phyloP scores from a whole-genome alignment of 2,113 vertebrate species.

The Daphoenositta chrysoptera region DNA sequence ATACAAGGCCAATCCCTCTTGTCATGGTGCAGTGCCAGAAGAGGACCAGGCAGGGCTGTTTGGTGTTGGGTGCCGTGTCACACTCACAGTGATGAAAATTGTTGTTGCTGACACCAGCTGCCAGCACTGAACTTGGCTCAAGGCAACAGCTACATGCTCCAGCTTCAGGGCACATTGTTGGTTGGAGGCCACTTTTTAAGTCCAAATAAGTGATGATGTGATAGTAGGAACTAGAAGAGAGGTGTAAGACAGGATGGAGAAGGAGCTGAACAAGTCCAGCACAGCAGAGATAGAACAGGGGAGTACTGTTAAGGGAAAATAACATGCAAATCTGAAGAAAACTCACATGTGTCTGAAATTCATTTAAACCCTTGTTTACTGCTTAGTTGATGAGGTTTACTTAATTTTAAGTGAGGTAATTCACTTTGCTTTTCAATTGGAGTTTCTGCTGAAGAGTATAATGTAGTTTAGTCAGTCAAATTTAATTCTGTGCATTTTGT shows the following conservation, averaged over 20 bases:
- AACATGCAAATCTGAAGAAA: neutral
- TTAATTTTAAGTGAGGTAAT: neutral
- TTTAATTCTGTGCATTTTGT: neutral
- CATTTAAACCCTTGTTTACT: neutral
- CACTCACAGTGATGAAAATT: neutral
- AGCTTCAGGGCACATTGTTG: neutral
- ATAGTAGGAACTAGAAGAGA: neutral
- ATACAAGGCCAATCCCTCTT: neutral
- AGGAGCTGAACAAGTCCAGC: neutral
- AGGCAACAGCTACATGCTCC: accelerated
- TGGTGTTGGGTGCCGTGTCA: neutral
- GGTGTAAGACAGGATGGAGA: neutral
- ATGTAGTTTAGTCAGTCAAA: neutral
- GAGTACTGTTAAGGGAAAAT: neutral
- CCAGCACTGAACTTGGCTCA: neutral
- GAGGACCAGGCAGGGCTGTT: neutral
- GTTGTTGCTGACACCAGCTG: neutral
- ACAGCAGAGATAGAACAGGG: neutral
- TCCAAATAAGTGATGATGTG: neutral
- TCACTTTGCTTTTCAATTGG: neutral
- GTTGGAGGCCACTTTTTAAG: neutral
- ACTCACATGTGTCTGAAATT: neutral
- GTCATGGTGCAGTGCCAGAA: neutral
- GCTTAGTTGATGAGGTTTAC: neutral
- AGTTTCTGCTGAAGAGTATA: neutral